phyloP scores from a whole-genome alignment of 1,140 invertebrate genomes.

The Trachelipus rathkii region DNA sequence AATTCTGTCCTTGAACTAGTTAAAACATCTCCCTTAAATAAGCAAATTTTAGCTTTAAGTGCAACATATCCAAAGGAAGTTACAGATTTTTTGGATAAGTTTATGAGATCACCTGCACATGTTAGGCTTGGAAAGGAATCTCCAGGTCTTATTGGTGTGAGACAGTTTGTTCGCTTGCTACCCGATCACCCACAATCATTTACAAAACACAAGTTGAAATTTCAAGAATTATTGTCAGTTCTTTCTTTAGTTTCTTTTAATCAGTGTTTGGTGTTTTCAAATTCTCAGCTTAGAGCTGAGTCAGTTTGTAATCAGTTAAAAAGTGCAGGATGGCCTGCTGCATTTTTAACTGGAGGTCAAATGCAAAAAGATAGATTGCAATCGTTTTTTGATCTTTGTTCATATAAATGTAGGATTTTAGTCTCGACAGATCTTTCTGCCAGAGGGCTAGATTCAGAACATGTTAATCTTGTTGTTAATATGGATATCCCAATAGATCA shows the following conservation, averaged over 20 bases:
- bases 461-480: constrained; percentile 91
- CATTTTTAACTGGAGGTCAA: constrained; percentile 35
- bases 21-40: constrained; percentile 63
- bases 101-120: constrained; percentile 75
- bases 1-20: constrained; percentile 73
- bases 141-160: constrained; percentile 54
- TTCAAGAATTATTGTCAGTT: constrained; percentile 60
- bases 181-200: constrained; percentile 56
- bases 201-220: constrained; percentile 60
- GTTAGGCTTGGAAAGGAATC: constrained; percentile 59
- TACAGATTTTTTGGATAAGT: constrained; percentile 65
- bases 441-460: constrained; percentile 81
- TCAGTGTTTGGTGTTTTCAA: constrained; percentile 87
- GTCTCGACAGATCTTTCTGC: constrained; percentile 87
- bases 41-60: constrained; percentile 87
- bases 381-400: constrained; percentile 32
- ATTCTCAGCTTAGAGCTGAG: constrained; percentile 60
- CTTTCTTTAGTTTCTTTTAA: constrained; percentile 60
- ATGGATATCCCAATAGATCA: constrained; percentile 76
- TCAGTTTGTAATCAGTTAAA: constrained; percentile 55
- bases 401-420: constrained; percentile 65
- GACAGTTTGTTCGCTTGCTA: constrained; percentile 43
- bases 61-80: constrained; percentile 85
- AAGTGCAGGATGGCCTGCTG: constrained; percentile 35
- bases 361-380: constrained; percentile 35